Conservation (phyloP, 1,140 invertebrate species). For the Colletes latitarsis region DNA sequence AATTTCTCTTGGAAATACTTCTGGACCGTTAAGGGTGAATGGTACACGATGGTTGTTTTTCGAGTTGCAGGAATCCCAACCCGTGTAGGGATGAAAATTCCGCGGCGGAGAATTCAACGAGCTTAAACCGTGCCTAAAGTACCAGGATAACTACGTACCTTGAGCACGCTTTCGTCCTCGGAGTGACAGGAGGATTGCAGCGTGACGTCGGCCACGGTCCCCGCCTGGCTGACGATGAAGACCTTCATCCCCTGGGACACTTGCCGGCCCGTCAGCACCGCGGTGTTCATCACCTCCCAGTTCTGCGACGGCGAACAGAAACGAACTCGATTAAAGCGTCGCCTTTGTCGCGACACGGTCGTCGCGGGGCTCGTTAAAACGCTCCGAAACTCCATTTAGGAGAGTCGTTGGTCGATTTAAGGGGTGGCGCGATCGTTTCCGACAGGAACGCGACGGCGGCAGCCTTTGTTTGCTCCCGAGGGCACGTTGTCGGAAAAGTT, state of each 20-base stretch:
- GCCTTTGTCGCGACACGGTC: slow-evolving; percentile 1
- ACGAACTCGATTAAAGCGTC: slow-evolving; percentile 35
- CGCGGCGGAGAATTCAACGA: slow-evolving; percentile 6
- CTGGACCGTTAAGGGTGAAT: too few species aligned
- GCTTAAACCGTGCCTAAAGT: not conserved
- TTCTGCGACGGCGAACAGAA: slow-evolving; percentile 85
- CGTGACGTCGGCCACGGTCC: slow-evolving; percentile 96
- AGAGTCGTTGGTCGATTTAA: slow-evolving; percentile 8
- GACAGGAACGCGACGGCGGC: not conserved
- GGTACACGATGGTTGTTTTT: too few species aligned
- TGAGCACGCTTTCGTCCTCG: slow-evolving; percentile 96
- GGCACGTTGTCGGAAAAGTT: slow-evolving; percentile 35
- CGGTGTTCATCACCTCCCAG: slow-evolving; percentile 97
- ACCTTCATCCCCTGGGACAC: slow-evolving; percentile 97
- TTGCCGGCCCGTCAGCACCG: slow-evolving; percentile 95
- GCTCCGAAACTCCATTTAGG: not conserved
- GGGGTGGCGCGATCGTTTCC: slow-evolving; percentile 14
- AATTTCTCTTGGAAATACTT: too few species aligned
- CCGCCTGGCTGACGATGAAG: slow-evolving; percentile 95
- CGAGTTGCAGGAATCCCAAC: too few species aligned
- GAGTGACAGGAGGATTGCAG: slow-evolving; percentile 97
- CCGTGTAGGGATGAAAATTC: not conserved
- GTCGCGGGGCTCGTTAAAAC: slow-evolving; percentile 28
- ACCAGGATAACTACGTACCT: slow-evolving; percentile 84
- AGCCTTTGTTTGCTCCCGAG: slow-evolving; percentile 35